Evolutionary conservation across 2,797 vertebrate genomes (phyloP), one percentile per base, ranked within the genome.

Genomic region (Sebastes steindachneri): DNA sequence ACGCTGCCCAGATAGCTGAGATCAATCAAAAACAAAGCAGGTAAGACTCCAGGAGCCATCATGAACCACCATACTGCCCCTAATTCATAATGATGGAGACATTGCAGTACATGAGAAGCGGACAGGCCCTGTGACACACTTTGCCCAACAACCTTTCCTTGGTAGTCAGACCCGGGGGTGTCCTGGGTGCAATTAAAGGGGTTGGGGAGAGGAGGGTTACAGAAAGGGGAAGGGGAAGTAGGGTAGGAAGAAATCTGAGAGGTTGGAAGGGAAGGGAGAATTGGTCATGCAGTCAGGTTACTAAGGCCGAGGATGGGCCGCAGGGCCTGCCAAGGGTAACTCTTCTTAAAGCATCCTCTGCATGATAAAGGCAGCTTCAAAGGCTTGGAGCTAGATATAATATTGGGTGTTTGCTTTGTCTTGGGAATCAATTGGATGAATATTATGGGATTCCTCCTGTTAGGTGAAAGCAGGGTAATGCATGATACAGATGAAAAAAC

Each of bases 1-100:
- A 98, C 97, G 98, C 97, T 99, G 98, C 97, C 98, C 97, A 98
- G 98, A 99, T 99, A 99, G 98, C 98, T 99, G 97, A 99, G 98
- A 99, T 99, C 97, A 99, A 99, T 98, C 98, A 99, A 98, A 99
- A 99, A 99, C 97, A 99, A 97, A 99, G 97, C 96, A 97, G 96
- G 98, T 99, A 98, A 96, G 95, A 95, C 95, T 96, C 95, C 93
- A 96, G 93, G 95, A 96, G 95, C 92, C 93, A 96, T 95, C 89
- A 95, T 95, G 86, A 96, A 95, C 92, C 90, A 96, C 95, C 95
- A 96, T 77, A 95, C 89, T 96, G 94, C 94, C 93, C 92, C 94
- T 96, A 95, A 95, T 95, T 88, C 94, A 97, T 96, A 96, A 94
- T 93, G 96, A 98, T 97, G 97, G 96, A 95, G 90, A 96, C 96